A percentile compares a stretch with the other conserved stretches of the same genome.
Evolutionary conservation across 2,797 vertebrate species (phyloP).

Genomic region (Phaenicophaeus curvirostris): DNA sequence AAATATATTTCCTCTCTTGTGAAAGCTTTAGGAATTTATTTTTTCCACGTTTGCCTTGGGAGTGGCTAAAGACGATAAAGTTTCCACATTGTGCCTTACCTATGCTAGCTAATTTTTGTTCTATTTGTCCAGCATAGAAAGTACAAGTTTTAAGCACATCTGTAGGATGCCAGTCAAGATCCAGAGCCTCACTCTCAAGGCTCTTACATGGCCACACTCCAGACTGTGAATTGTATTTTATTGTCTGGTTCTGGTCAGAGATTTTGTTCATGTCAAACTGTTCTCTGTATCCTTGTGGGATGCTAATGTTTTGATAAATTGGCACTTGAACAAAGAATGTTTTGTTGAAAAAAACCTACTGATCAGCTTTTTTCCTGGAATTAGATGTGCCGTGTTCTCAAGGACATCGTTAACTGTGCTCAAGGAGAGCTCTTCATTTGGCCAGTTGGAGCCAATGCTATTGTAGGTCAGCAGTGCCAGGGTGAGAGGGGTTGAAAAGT

Average conservation of each 20-base stretch:
- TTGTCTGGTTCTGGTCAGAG: not conserved
- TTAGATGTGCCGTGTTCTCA: not conserved
- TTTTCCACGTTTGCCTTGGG: not conserved
- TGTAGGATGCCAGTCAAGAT: not conserved
- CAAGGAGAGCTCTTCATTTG: not conserved
- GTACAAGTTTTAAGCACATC: not conserved
- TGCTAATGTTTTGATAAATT: not conserved
- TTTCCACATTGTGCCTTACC: not conserved
- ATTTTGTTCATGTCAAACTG: not conserved
- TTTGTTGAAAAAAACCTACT: not conserved
- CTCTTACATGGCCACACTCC: not conserved
- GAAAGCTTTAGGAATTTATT: not conserved
- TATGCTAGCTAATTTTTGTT: not conserved
- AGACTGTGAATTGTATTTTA: not conserved
- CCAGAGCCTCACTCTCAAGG: not conserved
- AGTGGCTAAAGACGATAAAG: not conserved
- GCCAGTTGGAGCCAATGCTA: not conserved
- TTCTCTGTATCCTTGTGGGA: not conserved
- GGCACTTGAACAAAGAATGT: not conserved
- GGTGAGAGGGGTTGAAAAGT: not conserved
- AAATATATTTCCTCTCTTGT: not conserved
- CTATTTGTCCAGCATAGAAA: not conserved
- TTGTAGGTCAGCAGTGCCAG: not conserved
- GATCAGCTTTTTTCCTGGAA: not conserved
- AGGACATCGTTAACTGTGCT: not conserved